Conservation (phyloP, 2,797 vertebrate species). For the Epinephelus awoara region DNA sequence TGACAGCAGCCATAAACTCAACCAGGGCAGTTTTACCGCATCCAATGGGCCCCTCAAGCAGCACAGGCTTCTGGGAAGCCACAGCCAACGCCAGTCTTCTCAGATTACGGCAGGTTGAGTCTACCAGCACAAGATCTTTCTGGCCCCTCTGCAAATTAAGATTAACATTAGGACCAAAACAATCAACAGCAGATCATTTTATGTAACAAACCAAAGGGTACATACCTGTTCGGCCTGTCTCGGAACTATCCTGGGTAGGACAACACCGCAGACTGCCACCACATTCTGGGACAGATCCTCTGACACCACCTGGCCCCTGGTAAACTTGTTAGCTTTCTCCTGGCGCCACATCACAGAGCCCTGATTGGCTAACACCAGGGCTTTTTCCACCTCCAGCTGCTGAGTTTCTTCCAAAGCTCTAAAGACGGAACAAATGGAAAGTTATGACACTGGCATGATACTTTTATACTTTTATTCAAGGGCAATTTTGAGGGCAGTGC, state of each 20-base stretch:
- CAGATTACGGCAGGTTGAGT: constrained; percentile 92
- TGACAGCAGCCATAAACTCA: constrained; percentile 91
- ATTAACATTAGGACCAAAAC: background rate
- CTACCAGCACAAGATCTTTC: constrained; percentile 90
- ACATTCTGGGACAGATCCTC: constrained; percentile 91
- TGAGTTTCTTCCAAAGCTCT: constrained; percentile 94
- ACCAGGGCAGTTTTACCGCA: constrained; percentile 96
- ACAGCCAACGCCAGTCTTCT: constrained; percentile 94
- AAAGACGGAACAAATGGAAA: constrained; percentile 3
- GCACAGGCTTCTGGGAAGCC: constrained; percentile 91
- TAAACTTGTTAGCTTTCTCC: constrained; percentile 86
- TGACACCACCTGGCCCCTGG: constrained; percentile 89
- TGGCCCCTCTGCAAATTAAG: constrained; percentile 56
- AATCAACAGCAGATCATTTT: background rate
- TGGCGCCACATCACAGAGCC: constrained; percentile 88
- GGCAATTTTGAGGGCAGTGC: background rate
- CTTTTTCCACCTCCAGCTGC: constrained; percentile 90
- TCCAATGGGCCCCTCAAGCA: constrained; percentile 96
- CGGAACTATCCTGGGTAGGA: constrained; percentile 85
- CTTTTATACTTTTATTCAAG: background rate
- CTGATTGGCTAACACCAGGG: constrained; percentile 92
- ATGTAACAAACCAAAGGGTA: background rate
- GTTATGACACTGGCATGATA: background rate
- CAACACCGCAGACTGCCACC: constrained; percentile 92
- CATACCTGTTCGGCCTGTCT: constrained; percentile 83